Conservation (phyloP, 1,140 invertebrate genomes). For the Helicoverpa zea region DNA sequence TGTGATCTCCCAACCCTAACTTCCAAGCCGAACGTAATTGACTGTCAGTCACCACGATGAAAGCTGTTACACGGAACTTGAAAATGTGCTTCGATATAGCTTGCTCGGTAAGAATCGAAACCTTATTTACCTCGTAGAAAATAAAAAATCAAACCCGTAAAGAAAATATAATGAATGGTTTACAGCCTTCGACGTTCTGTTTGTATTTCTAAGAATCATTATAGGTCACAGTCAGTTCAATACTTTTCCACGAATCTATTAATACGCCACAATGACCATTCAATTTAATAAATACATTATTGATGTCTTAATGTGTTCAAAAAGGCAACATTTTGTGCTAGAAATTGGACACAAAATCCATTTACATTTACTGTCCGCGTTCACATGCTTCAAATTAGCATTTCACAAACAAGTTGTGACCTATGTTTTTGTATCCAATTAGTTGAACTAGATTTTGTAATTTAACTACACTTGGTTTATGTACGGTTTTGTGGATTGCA, state of each 20-base stretch:
- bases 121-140: not conserved
- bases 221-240: constrained; percentile 10
- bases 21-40: constrained; percentile 15
- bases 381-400: constrained; percentile 36
- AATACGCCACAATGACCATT: not conserved
- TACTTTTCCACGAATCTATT: constrained; percentile 16
- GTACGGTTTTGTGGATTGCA: constrained; percentile 32
- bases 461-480: constrained; percentile 46
- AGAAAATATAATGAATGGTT: constrained; percentile 19
- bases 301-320: constrained; percentile 3
- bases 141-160: constrained; percentile 12
- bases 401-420: constrained; percentile 49
- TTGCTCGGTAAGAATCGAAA: constrained; percentile 7
- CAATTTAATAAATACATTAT: not conserved
- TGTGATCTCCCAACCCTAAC: constrained; percentile 9
- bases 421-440: constrained; percentile 48
- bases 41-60: constrained; percentile 9
- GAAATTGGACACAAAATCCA: constrained; percentile 32
- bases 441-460: constrained; percentile 47
- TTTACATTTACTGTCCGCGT: constrained; percentile 29
- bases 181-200: constrained; percentile 1
- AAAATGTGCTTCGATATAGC: constrained; percentile 1
- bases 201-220: constrained; percentile 29
- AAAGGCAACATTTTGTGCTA: not conserved
- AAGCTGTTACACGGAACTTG: constrained; percentile 16